Conservation (phyloP, 30 jellyfish, hydroid and myxozoan species). For the Mastigias papua region DNA sequence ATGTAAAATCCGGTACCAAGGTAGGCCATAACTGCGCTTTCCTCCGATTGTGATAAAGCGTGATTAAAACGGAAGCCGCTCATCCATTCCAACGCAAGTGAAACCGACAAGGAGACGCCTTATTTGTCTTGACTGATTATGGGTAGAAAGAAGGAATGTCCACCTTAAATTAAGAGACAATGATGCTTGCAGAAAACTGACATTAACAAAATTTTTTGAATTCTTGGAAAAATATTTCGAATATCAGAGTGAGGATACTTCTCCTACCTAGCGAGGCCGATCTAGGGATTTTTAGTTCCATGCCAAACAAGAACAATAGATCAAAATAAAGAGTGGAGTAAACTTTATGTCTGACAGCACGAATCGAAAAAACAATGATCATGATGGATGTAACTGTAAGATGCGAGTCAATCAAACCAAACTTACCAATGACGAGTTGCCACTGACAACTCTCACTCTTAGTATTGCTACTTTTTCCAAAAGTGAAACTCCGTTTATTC, state of each 20-base stretch:
- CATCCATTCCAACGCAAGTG: not conserved
- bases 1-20: not conserved
- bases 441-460: not conserved
- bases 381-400: no score
- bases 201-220: not conserved
- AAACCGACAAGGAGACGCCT: not conserved
- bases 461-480: not conserved
- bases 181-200: not conserved
- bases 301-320: not conserved
- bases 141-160: not conserved
- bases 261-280: not conserved
- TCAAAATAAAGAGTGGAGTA: no score
- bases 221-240: not conserved
- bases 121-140: not conserved
- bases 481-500: not conserved
- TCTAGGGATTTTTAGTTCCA: not conserved
- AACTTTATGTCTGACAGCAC: no score
- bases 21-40: not conserved
- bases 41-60: not conserved
- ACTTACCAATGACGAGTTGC: not conserved
- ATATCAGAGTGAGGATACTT: not conserved
- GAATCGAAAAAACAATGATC: no score
- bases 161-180: not conserved
- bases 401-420: no score
- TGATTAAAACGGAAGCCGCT: not conserved